phyloP scores from a whole-genome alignment of 1,140 invertebrate genomes.

The Drosophila azteca region DNA sequence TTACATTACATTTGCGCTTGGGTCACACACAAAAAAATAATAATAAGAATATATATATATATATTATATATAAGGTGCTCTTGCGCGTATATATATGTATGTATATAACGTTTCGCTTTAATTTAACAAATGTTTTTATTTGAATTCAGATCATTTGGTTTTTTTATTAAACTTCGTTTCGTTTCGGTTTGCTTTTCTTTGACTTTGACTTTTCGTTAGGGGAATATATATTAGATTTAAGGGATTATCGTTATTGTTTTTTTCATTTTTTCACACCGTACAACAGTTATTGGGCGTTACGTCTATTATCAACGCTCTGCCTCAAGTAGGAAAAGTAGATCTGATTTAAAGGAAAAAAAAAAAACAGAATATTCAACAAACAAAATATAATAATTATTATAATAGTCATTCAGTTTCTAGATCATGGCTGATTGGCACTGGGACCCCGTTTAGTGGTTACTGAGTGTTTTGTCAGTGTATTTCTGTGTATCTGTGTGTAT shows the following conservation, averaged over 20 bases:
- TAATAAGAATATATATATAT: slow-evolving; percentile 34
- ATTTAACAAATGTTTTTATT: slow-evolving; percentile 64
- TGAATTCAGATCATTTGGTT: slow-evolving; percentile 76
- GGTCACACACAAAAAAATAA: slow-evolving; percentile 46
- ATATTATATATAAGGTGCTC: slow-evolving; percentile 22
- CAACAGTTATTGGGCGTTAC: slow-evolving; percentile 68
- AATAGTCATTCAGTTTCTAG: slow-evolving; percentile 38
- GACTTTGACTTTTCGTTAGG: slow-evolving; percentile 29
- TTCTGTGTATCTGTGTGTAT: slow-evolving; percentile 8
- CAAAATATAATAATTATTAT: slow-evolving; percentile 28
- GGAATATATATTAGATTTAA: slow-evolving; percentile 23
- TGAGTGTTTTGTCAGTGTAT: slow-evolving; percentile 15
- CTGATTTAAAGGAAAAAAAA: slow-evolving; percentile 31
- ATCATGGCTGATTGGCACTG: slow-evolving; percentile 68
- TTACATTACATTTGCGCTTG: slow-evolving; percentile 45
- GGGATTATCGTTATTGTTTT: slow-evolving; percentile 32
- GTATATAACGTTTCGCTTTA: slow-evolving; percentile 41
- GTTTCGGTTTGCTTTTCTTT: too few relatives aligned
- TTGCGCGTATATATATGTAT: slow-evolving; percentile 37
- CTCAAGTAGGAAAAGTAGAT: slow-evolving; percentile 57
- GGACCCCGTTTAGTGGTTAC: slow-evolving; percentile 42
- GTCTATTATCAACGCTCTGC: slow-evolving; percentile 61
- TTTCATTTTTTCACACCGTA: slow-evolving; percentile 60
- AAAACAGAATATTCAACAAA: slow-evolving; percentile 45
- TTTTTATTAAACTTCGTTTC: slow-evolving; percentile 47